Evolutionary conservation across 2,888 invertebrate genomes (phyloP).

Genomic region (Nomada ferruginata): DNA sequence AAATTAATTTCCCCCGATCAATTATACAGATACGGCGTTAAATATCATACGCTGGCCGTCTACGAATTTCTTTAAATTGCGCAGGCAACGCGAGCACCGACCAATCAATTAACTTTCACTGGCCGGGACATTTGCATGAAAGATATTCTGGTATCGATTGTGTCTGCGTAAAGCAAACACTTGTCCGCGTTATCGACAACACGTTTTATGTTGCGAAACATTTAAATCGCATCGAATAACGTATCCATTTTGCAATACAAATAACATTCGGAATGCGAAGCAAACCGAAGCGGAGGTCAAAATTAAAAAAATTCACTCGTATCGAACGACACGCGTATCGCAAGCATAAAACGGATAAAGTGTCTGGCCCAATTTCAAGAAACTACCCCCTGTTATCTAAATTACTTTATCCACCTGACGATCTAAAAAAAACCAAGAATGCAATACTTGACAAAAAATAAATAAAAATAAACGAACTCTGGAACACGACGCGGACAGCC

Average conservation of each 20-base stretch:
- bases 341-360: too few relatives aligned
- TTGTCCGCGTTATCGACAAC: neutral
- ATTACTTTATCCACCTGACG: too few relatives aligned
- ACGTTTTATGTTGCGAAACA: neutral
- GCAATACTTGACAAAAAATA: too few relatives aligned
- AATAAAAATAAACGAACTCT: neutral
- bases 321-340: too few relatives aligned
- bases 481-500: neutral
- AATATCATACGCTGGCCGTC: neutral
- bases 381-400: too few relatives aligned
- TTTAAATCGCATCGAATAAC: neutral
- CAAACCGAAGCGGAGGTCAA: too few relatives aligned
- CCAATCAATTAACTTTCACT: neutral
- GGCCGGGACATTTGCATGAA: neutral
- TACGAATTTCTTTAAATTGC: neutral
- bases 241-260: neutral
- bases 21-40: neutral
- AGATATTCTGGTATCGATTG: neutral
- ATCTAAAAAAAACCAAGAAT: too few relatives aligned
- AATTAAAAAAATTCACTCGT: too few relatives aligned
- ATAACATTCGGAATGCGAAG: neutral
- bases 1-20: neutral
- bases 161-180: slow-evolving; percentile 3
- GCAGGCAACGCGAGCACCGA: neutral
- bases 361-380: too few relatives aligned